Conservation (phyloP, 1,140 invertebrate species). For the Papilio xuthus region DNA sequence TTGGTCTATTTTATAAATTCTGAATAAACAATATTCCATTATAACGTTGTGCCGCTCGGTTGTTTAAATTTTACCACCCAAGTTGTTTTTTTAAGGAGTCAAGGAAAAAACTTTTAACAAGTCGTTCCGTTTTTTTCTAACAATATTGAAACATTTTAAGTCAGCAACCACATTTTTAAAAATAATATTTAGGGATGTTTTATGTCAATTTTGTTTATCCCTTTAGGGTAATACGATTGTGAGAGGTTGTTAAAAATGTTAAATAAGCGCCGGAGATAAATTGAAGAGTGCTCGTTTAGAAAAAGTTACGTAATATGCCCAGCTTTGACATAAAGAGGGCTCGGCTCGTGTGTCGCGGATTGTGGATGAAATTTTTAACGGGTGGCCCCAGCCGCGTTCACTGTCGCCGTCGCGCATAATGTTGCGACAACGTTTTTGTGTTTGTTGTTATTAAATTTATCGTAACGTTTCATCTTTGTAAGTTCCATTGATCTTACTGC, state of each 20-base stretch:
- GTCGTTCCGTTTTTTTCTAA: not conserved
- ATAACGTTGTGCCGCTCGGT: not conserved
- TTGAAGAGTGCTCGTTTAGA: conserved; percentile 19
- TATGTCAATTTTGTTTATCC: not conserved
- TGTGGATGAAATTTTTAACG: conserved; percentile 17
- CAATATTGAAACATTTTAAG: not conserved
- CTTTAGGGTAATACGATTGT: conserved; percentile 11
- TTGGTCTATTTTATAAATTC: conserved; percentile 8
- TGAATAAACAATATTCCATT: conserved; percentile 1
- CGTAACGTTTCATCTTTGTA: not conserved
- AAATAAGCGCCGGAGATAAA: conserved; percentile 16
- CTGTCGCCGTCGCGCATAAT: conserved; percentile 1
- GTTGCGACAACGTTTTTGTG: not conserved
- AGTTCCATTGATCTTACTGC: not conserved
- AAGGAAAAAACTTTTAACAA: not conserved
- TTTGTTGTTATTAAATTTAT: not conserved
- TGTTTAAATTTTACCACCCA: not conserved
- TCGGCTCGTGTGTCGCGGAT: conserved; percentile 2
- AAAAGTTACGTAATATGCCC: conserved; percentile 19
- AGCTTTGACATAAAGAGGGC: conserved; percentile 23
- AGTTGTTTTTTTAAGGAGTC: not conserved
- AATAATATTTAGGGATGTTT: not conserved
- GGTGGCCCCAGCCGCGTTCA: not conserved
- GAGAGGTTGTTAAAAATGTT: conserved; percentile 24
- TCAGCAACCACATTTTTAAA: not conserved